Evolutionary conservation across 2,113 vertebrate genomes (phyloP).

Genomic region (Pachyramphus minor): DNA sequence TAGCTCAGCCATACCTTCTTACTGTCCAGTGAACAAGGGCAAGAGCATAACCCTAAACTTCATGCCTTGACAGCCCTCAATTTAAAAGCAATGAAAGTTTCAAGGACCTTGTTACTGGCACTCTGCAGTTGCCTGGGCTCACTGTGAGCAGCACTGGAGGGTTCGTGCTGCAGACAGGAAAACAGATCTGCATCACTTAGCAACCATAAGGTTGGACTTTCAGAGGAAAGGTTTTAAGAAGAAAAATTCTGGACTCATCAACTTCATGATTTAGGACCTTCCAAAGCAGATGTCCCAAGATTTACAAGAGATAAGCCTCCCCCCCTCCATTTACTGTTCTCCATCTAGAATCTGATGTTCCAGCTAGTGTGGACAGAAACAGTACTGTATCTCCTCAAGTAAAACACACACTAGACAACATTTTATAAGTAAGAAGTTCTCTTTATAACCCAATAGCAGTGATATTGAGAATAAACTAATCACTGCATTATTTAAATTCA

Average conservation of each 20-base stretch:
- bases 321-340: not conserved
- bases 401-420: not conserved
- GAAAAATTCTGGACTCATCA: not conserved
- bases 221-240: not conserved
- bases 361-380: not conserved
- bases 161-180: conserved; percentile 39
- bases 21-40: not conserved
- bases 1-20: not conserved
- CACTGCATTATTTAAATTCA: not conserved
- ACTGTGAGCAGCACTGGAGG: conserved; percentile 27
- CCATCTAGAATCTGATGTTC: not conserved
- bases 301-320: not conserved
- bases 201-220: not conserved
- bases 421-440: not conserved
- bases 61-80: not conserved
- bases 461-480: not conserved
- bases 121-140: conserved; percentile 15
- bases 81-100: conserved; percentile 11
- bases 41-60: not conserved
- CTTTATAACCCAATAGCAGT: not conserved
- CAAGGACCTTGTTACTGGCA: not conserved
- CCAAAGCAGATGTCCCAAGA: not conserved
- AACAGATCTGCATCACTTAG: conserved; percentile 52
- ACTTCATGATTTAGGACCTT: not conserved
- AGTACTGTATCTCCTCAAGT: not conserved